A percentile compares a stretch with the other conserved stretches of the same genome.
phyloP scores from a whole-genome alignment of 2,797 vertebrate genomes.

The Amblyopsis hoosieri region DNA sequence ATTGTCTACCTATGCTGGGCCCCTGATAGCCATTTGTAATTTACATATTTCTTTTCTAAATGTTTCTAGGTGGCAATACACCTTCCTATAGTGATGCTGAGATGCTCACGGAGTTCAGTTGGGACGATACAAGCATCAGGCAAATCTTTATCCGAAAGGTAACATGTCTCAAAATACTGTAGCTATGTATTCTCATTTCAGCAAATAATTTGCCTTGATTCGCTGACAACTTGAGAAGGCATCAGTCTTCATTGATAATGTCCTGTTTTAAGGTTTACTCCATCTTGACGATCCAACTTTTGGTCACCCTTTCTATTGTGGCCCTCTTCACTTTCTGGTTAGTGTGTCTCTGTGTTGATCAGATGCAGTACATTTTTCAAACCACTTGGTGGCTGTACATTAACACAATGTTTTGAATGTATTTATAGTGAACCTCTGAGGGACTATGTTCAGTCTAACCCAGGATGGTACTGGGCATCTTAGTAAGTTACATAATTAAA shows the following conservation, averaged over 20 bases:
- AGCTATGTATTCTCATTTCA: not conserved
- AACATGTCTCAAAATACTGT: constrained; percentile 2
- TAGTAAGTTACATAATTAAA: constrained; percentile 83
- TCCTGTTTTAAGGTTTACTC: constrained; percentile 82
- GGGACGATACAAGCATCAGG: constrained; percentile 88
- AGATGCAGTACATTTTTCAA: not conserved
- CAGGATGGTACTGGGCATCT: constrained; percentile 95
- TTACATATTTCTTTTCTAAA: too few relatives aligned
- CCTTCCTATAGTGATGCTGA: constrained; percentile 85
- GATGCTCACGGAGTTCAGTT: constrained; percentile 86
- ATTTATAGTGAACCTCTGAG: constrained; percentile 84
- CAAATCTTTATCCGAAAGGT: constrained; percentile 91
- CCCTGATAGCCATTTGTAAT: not conserved
- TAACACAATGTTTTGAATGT: not conserved
- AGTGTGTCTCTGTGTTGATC: constrained; percentile 47
- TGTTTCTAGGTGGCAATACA: constrained; percentile 66
- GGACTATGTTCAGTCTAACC: constrained; percentile 86
- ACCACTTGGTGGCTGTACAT: not conserved
- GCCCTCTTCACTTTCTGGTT: constrained; percentile 94
- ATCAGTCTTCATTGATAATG: not conserved
- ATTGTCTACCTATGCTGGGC: not conserved
- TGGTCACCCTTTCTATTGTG: constrained; percentile 86
- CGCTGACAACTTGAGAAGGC: not conserved
- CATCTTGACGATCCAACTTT: constrained; percentile 88
- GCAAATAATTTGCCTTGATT: not conserved